Base-by-base conservation (phyloP, 2,888 invertebrate genomes). In the Cyclophora punctaria region DNA sequence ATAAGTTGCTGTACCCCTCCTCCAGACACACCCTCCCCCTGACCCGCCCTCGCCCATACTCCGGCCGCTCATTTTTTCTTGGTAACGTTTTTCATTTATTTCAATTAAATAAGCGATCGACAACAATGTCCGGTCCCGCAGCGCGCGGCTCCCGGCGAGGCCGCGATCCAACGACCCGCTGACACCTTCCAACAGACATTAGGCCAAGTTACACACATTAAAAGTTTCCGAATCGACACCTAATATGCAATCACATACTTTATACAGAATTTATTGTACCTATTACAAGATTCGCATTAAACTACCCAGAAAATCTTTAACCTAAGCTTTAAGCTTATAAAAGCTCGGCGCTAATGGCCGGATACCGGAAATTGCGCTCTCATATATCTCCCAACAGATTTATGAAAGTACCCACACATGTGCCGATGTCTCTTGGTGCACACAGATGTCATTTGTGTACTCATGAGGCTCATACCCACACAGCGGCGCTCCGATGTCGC, bases 311-410 rank as follows among this genome's bases (percentile, higher is more conserved):
- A 88, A 88, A 88, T 88, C 87, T 88, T 87, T 88, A 87, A 87
- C 88, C 87, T 87, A 87, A 88, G 88, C 87, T 88, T 86, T 87
- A 87, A 91, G 91, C 91, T 91, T 91, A 91, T 92, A 89, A 89
- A 89, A 89, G 89, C 89, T 89, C 87, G 85, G 89, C 89, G 89
- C 89, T 94, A 94, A 94, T 93, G 94, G 94, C 93, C 93, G 93
- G 93, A 93, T 93, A 93, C 93, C 92, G 94, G 94, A 94, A 94
- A 94, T 94, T 94, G 93, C 93, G 93, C 93, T 92, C 93, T 93
- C 93, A 93, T 94, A 94, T 94, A 94, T 94, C 93, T 94, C 92
- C 91, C 90, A 90, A 93, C 93, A 94, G 94, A 94, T 94, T 94
- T 94, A 94, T 94, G 94, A 94, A 94, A 94, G 93, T 93, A 93